These are phyloP conservation scores for Pandion haliaetus DNA, from an alignment of 2,113 vertebrate genomes.

Conservation along the genomic window DNA sequence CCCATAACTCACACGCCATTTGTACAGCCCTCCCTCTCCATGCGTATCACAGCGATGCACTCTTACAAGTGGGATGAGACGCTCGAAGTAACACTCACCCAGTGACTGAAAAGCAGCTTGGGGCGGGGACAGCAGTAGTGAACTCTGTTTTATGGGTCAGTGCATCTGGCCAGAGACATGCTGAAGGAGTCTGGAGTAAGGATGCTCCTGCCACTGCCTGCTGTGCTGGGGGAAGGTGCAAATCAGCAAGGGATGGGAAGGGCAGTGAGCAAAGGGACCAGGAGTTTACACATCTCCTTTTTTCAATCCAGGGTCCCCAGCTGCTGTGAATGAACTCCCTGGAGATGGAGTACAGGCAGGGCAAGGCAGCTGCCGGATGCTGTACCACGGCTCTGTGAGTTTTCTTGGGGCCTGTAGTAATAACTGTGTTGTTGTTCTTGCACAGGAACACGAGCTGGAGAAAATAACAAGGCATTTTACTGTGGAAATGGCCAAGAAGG, in stretches of 20 bases:
- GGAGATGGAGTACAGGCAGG: background rate
- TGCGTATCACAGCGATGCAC: background rate
- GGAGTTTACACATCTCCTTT: background rate
- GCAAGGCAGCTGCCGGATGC: background rate
- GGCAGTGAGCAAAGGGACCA: background rate
- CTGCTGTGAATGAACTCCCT: background rate
- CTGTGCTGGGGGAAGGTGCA: background rate
- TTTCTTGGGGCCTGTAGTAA: background rate
- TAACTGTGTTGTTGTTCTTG: background rate
- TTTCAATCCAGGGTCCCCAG: background rate
- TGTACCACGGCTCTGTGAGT: background rate
- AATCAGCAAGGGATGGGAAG: background rate
- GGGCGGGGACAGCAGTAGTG: background rate
- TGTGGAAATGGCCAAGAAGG: constrained; percentile 14
- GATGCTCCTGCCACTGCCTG: background rate
- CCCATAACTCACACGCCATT: constrained; percentile 28
- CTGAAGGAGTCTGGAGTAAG: background rate
- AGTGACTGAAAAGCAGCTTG: background rate
- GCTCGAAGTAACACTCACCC: background rate
- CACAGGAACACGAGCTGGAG: background rate
- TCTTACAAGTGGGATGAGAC: background rate
- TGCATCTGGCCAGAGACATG: background rate
- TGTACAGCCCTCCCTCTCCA: background rate
- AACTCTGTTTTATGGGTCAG: background rate
- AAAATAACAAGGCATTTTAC: constrained; percentile 1